Evolutionary conservation across 1,140 invertebrate species (phyloP).

Genomic region (Rhagoletis zephyria): DNA sequence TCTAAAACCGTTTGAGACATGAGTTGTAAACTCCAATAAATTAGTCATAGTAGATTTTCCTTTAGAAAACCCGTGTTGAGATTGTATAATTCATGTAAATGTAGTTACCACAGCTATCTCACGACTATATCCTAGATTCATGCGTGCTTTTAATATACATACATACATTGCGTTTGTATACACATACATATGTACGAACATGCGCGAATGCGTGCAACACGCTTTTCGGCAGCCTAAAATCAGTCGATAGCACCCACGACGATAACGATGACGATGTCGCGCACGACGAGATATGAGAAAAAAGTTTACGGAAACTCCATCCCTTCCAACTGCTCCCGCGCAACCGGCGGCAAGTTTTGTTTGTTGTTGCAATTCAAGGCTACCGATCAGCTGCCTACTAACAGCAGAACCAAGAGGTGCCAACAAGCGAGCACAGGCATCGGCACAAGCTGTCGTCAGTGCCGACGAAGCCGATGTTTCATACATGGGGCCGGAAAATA

Average conservation of each 20-base stretch:
- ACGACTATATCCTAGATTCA: neutral
- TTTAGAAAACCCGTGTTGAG: too few relatives aligned
- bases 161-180: neutral
- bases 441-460: neutral
- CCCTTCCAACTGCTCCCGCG: neutral
- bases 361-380: slow-evolving; percentile 16
- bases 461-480: neutral
- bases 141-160: neutral
- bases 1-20: too few relatives aligned
- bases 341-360: neutral
- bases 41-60: too few relatives aligned
- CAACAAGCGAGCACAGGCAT: neutral
- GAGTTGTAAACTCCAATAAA: too few relatives aligned
- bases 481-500: neutral
- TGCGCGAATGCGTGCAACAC: neutral
- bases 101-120: neutral
- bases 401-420: neutral
- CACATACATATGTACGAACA: neutral
- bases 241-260: slow-evolving; percentile 16
- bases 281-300: neutral
- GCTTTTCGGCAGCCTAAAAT: slow-evolving; percentile 20
- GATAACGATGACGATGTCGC: neutral
- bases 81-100: neutral
- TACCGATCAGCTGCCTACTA: neutral
- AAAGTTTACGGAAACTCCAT: neutral